Conservation (phyloP, 2,113 vertebrate species). For the Alectura lathami region DNA sequence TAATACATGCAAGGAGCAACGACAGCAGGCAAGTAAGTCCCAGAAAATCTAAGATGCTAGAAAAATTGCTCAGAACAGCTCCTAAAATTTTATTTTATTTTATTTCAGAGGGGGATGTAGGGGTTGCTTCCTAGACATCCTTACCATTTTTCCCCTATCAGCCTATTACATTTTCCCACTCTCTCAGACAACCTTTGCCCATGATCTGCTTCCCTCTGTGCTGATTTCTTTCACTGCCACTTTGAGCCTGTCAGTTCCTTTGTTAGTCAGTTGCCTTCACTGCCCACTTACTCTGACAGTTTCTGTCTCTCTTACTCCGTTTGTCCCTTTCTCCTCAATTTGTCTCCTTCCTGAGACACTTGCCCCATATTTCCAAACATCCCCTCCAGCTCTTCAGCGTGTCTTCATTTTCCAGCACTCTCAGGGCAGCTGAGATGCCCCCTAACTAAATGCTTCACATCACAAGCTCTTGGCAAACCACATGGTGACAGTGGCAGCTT, state of each 20-base stretch:
- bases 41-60: background rate
- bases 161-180: background rate
- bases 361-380: background rate
- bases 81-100: background rate
- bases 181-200: background rate
- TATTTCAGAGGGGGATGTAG: background rate
- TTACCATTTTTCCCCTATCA: background rate
- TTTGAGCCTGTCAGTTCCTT: conserved; percentile 40
- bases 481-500: background rate
- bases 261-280: background rate
- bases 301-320: background rate
- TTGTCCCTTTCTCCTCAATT: conserved; percentile 5
- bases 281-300: conserved; percentile 8
- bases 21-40: background rate
- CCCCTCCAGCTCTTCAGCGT: background rate
- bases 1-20: background rate
- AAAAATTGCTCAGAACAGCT: background rate
- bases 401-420: background rate
- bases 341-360: background rate
- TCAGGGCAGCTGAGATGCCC: background rate
- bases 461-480: background rate
- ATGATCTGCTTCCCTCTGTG: background rate
- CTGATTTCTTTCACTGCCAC: conserved; percentile 38
- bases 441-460: background rate
- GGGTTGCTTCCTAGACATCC: background rate